Evolutionary conservation across 2,797 vertebrate genomes (phyloP), one percentile per base, ranked within the genome.

Genomic region (Oreochromis mossambicus): DNA sequence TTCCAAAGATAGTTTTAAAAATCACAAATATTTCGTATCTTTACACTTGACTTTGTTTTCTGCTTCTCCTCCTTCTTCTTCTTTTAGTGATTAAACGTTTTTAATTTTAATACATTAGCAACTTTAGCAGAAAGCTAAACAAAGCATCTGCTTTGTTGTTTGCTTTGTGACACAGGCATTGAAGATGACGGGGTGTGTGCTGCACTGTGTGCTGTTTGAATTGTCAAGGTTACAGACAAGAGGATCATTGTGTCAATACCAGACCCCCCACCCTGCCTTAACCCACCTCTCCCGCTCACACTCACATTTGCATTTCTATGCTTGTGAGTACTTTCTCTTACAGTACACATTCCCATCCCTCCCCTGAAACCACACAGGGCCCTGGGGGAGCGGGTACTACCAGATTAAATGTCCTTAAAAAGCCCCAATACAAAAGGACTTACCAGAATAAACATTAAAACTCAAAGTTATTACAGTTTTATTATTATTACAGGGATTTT

Each of bases 191-290:
- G 29, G 32, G 34, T 58, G 43, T 68, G 7, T 21, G 8, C 52
- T 77, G 61, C 43, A 19, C 77, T 43, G 36, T 78, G 79, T 87
- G 48, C 48, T 88, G 87, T 92, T 87, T 77, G 68, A 75, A 89
- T 91, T 87, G 89, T 93, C 91, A 95, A 92, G 87, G 93, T 90
- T 89, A 96, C 93, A 89, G 87, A 94, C 95, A 93, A 91, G 43
- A 77, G 78, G 78, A 19, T 84, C 89, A 91, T 78, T 92, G 86
- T 92, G 91, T 89, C 86, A 90, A 83, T 70, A 87, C 75, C 82
- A 94, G 83, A 85, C 91, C 86, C 87, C 79, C 77, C 66, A 73
- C 58, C 12, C 21, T 34, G 83, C 70, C 32, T 66, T 41, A 38
- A 76, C 46, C 51, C 34, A 48, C 41, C 78, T 52, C 24, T 73